Base-by-base conservation (phyloP, 2,888 invertebrate species). In the Scaeva pyrastri region DNA sequence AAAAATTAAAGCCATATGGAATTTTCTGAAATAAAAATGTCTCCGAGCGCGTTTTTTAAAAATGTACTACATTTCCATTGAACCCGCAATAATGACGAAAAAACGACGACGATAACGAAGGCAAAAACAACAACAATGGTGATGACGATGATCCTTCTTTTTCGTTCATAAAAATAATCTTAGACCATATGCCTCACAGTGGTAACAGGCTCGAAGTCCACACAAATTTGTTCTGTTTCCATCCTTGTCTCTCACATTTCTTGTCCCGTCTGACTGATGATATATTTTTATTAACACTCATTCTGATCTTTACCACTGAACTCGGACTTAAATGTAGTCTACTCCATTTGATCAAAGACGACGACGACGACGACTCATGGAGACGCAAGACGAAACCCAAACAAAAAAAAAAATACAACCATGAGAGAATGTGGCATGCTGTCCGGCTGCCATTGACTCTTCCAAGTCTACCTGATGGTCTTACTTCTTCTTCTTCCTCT, bases 391-490 rank as follows among this genome's bases (percentile, higher is more conserved):
- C 3, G 31, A 16, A 64, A 31, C 16, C 48, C 21, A 68, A 39
- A 12, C 10, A 14, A 23, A 52, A 14, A 23, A 52, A 52, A 52
- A 52, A 12, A 6, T 2, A 39, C 2, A 58, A 43, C 64, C 73
- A 81, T 81, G 81, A 60, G 81, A 60, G 85, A 85, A 85, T 82
- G 82, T 82, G 81, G 86, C 82, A 86, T 82, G 81, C 78, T 82
- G 82, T 82, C 82, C 86, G 86, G 86, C 82, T 86, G 86, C 86
- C 86, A 82, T 82, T 86, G 86, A 86, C 86, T 86, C 86, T 77
- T 81, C 60, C 52, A 82, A 78, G 82, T 82, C 86, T 86, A 82
- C 86, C 86, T 86, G 86, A 86, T 86, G 86, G 77, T 78, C 74
- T 72, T 76, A 58, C 58, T 64, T 70, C 58, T 41, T 62, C 12